phyloP scores from a whole-genome alignment of 1,140 invertebrate species.

The Drosophila tristis region DNA sequence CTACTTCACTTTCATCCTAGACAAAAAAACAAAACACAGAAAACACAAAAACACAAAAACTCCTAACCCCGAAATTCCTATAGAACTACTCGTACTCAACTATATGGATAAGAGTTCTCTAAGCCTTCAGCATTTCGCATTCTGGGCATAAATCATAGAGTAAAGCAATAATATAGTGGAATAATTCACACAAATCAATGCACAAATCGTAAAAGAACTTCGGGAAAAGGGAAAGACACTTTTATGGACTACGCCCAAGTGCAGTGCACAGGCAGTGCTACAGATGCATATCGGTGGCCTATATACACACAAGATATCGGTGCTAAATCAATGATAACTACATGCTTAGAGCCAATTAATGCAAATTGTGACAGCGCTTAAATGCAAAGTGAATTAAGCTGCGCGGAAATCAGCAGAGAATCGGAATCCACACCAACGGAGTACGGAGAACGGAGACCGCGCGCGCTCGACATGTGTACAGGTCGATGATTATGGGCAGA shows the following conservation, averaged over 20 bases:
- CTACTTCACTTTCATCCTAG: slow-evolving; percentile 27
- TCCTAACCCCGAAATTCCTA: slow-evolving; percentile 25
- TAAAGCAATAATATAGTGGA: slow-evolving; percentile 1
- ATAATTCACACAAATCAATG: slow-evolving; percentile 32
- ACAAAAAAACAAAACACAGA: neutral
- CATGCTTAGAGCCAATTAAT: slow-evolving; percentile 79
- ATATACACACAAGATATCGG: slow-evolving; percentile 69
- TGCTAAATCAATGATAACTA: slow-evolving; percentile 83
- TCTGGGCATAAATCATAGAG: slow-evolving; percentile 6
- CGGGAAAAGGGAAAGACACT: slow-evolving; percentile 7
- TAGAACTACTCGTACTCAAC: slow-evolving; percentile 15
- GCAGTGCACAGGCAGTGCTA: slow-evolving; percentile 30
- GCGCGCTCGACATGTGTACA: slow-evolving; percentile 43
- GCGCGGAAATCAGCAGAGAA: slow-evolving; percentile 43
- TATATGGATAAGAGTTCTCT: no score
- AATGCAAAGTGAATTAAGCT: slow-evolving; percentile 66
- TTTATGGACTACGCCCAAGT: slow-evolving; percentile 42
- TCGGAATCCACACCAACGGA: slow-evolving; percentile 2
- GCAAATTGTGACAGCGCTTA: slow-evolving; percentile 78
- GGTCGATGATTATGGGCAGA: slow-evolving; percentile 73
- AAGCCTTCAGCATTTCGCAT: no score
- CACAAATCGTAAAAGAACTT: slow-evolving; percentile 33
- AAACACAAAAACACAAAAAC: slow-evolving; percentile 1
- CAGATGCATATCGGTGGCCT: slow-evolving; percentile 61
- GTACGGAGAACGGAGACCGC: neutral